Evolutionary conservation across 2,113 vertebrate genomes (phyloP), one percentile per base, ranked within the genome.

Genomic region (Ranitomeya variabilis): DNA sequence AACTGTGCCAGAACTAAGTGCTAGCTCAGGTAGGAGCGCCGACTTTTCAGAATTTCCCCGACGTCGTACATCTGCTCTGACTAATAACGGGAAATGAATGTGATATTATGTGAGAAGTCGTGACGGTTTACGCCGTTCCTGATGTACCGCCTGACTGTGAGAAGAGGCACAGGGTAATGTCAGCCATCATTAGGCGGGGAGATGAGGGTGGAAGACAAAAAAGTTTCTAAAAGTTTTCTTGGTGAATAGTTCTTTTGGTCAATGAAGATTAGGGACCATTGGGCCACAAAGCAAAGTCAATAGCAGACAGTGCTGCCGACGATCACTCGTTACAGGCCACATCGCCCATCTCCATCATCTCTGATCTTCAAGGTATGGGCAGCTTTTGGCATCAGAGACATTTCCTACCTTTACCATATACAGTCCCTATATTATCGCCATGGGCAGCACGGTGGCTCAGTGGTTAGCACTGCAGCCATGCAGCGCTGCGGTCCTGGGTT

Each of bases 41-140:
- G 51, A 77, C 26, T 15, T 86, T 77, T 52, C 19, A 13, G 76
- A 74, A 74, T 86, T 77, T 71, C 71, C 55, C 15, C 21, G 54
- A 86, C 21, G 71, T 45, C 18, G 26, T 19, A 62, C 19, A 69
- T 71, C 64, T 69, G 31, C 62, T 77, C 11, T 18, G 14, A n/a
- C 31, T 86, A 77, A 86, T 86, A 71, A 77, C 55, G n/a, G 13
- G 26, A 62, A 45, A 45, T 45, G 37, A 45, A 85, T n/a, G 66
- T 71, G 83, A 85, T n/a, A 71, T 12, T 23, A 77, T 76, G 71
- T 73, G 73, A 59, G 23, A 12, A 60, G 54, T 10, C 13, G 51
- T 51, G 71, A 71, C 23, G 71, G 31, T n/a, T 6, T 19, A 54
- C 16, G n/a, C 13, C n/a, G 51, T 15, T 31, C n/a, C 55, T 62